These are phyloP conservation scores for Melanaphis sacchari DNA, from an alignment of 1,140 invertebrate genomes.

Conservation along the genomic window DNA sequence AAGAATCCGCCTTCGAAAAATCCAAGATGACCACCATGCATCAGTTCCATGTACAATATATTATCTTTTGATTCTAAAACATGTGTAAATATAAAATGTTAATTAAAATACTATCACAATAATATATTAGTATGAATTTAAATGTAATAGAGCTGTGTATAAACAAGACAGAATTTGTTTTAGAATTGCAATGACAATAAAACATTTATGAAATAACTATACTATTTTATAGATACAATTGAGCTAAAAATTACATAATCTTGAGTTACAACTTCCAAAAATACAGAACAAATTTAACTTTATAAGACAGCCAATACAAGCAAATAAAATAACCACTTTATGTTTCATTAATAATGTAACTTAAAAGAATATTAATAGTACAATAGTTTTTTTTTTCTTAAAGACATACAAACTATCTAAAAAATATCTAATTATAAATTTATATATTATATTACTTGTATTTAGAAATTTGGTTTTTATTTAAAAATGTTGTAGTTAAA, in stretches of 20 bases:
- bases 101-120: background rate
- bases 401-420: background rate
- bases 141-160: background rate
- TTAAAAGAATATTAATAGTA: background rate
- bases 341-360: background rate
- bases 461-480: no score
- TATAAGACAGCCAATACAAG: background rate
- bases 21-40: constrained; percentile 90
- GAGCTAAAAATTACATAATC: background rate
- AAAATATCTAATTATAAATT: no score
- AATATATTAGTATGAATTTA: background rate
- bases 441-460: no score
- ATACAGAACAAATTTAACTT: background rate
- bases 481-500: background rate
- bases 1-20: constrained; percentile 88
- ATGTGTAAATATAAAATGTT: background rate
- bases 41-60: constrained; percentile 78
- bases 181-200: background rate
- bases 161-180: background rate
- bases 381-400: background rate
- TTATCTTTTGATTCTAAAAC: constrained; percentile 73
- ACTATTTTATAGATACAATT: background rate
- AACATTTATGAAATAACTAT: background rate
- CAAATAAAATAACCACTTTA: no score
- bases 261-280: no score